Conservation (phyloP, 2,888 invertebrate genomes). For the Dynastes tityus region DNA sequence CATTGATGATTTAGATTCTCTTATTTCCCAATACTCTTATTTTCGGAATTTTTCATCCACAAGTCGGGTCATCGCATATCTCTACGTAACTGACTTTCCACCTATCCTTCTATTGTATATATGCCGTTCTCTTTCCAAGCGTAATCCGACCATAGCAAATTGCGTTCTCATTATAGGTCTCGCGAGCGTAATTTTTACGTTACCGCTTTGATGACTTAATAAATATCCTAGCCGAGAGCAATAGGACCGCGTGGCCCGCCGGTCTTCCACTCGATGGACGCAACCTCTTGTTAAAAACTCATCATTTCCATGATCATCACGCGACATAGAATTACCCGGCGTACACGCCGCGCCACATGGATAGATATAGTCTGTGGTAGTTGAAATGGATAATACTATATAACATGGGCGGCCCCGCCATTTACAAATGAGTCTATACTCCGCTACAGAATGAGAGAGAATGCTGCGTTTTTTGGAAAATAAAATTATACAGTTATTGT, state of each 20-base stretch:
- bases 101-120: neutral
- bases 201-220: constrained; percentile 38
- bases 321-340: constrained; percentile 11
- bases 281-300: constrained; percentile 38
- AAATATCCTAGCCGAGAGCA: constrained; percentile 7
- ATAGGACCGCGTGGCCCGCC: neutral
- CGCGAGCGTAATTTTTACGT: constrained; percentile 21
- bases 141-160: neutral
- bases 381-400: neutral
- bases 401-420: constrained; percentile 1
- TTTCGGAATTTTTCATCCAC: too few species aligned
- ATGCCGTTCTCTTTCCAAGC: neutral
- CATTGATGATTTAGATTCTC: too few species aligned
- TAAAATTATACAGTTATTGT: too few species aligned
- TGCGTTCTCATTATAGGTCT: constrained; percentile 24
- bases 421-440: neutral
- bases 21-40: too few species aligned
- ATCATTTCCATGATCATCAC: constrained; percentile 27
- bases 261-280: neutral
- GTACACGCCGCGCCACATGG: neutral
- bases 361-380: too few species aligned
- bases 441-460: too few species aligned
- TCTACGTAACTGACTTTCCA: neutral
- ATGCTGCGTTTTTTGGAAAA: too few species aligned
- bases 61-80: too few species aligned